Base-by-base conservation (phyloP, 2,888 invertebrate species). In the Dryococelus australis region DNA sequence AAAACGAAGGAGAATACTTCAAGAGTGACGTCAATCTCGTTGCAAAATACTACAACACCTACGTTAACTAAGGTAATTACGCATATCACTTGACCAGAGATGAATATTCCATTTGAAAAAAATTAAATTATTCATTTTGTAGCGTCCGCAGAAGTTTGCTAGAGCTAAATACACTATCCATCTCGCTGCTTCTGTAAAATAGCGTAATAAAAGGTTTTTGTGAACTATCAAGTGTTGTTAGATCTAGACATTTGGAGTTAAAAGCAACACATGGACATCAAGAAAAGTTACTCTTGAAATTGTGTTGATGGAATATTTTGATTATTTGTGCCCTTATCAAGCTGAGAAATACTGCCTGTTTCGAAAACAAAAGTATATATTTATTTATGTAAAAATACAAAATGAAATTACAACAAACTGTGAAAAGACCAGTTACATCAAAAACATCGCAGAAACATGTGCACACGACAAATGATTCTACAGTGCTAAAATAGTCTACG, bases 241-340 rank as follows among this genome's bases (percentile, higher is more conserved):
- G 47, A 6, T 13, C 4, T 47, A 47, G 47, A 5, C 47, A 24
- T 65, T n/a, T 10, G n/a, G n/a, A 24, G 65, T 65, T 65, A n/a
- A n/a, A 65, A n/a, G 35, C n/a, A 65, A 65, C 65, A 24, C 65
- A 8, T 65, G 16, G 0, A 65, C 65, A 24, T 65, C 65, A 65
- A n/a, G 65, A 16, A 8, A 16, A 65, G 24, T 24, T n/a, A 20
- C 20, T n/a, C 65, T 65, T 65, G 65, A 65, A 47, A 16, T 24
- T 24, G 65, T 65, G 65, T 20, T 65, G 65, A 65, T 24, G 65
- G 8, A 28, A 24, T 83, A 83, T 83, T 83, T 83, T 83, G 83
- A 83, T 83, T 83, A 83, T 83, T 27, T 83, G 83, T 83, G 83
- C 83, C 43, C 83, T 35, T 83, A 8, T 35, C 83, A 83, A 83